Evolutionary conservation across 2,888 invertebrate genomes (phyloP).

Genomic region (Drosophila planitibia): DNA sequence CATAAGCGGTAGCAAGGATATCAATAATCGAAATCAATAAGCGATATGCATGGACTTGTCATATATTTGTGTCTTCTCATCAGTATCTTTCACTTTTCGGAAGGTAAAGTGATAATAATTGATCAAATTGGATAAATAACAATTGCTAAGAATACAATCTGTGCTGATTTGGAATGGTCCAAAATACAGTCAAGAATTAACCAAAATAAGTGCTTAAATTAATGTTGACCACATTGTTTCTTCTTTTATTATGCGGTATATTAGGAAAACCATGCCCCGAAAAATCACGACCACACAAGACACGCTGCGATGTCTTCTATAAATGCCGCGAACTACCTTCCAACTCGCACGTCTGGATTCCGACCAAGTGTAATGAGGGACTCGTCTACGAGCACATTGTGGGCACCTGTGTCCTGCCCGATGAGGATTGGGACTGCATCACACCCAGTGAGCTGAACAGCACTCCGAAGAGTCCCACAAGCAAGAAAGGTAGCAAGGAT

Average conservation of each 20-base stretch:
- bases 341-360: slow-evolving; percentile 83
- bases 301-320: slow-evolving; percentile 84
- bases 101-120: slow-evolving; percentile 66
- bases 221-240: slow-evolving; percentile 3
- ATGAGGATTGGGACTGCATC: slow-evolving; percentile 85
- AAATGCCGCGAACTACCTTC: slow-evolving; percentile 82
- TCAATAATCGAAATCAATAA: slow-evolving; percentile 9
- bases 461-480: slow-evolving; percentile 15
- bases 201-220: not conserved
- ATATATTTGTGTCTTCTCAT: slow-evolving; percentile 66
- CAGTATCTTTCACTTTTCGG: slow-evolving; percentile 83
- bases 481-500: slow-evolving; percentile 26
- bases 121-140: not conserved
- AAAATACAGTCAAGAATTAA: not conserved
- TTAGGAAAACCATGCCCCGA: slow-evolving; percentile 84
- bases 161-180: not conserved
- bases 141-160: not conserved
- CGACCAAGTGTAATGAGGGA: slow-evolving; percentile 83
- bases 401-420: slow-evolving; percentile 84
- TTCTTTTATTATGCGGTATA: not conserved
- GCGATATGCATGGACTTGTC: slow-evolving; percentile 59
- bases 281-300: slow-evolving; percentile 82
- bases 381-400: slow-evolving; percentile 83
- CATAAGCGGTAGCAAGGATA: slow-evolving; percentile 47
- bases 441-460: slow-evolving; percentile 61